A percentile compares a stretch with the other conserved stretches of the same genome.
Evolutionary conservation across 2,888 invertebrate genomes (phyloP).

Genomic region (Acrobasis suavella): DNA sequence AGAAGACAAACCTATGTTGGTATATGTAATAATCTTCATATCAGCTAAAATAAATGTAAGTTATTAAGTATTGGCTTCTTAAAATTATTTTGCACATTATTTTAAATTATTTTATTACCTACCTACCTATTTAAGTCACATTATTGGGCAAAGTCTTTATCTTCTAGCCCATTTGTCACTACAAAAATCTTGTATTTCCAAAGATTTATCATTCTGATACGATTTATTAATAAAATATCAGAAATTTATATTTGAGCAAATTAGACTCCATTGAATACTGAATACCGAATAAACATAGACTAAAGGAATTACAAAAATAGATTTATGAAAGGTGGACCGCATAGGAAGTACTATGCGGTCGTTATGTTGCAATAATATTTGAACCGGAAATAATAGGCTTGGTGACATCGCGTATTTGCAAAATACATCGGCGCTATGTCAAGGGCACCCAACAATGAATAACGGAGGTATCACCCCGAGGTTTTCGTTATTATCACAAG

Average conservation of each 20-base stretch:
- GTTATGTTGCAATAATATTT: constrained; percentile 8
- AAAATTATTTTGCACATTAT: too few species aligned
- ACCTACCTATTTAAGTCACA: too few species aligned
- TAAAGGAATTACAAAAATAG: neutral
- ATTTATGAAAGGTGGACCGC: constrained; percentile 5
- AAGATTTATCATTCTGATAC: too few species aligned
- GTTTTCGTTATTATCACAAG: constrained; percentile 6
- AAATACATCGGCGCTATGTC: constrained; percentile 19
- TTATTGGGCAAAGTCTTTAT: too few species aligned
- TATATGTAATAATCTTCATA: too few species aligned
- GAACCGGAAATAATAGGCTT: constrained; percentile 15
- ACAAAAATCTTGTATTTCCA: too few species aligned
- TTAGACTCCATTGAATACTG: neutral
- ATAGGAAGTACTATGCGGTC: constrained; percentile 1
- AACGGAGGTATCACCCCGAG: constrained; percentile 5
- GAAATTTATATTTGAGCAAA: neutral
- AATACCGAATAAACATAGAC: neutral
- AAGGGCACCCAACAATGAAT: constrained; percentile 15
- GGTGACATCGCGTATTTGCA: constrained; percentile 21
- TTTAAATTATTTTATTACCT: too few species aligned
- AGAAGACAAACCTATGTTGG: too few species aligned
- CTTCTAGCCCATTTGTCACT: too few species aligned
- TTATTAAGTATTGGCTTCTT: too few species aligned
- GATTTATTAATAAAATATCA: neutral
- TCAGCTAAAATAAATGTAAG: too few species aligned